These are phyloP conservation scores for Nymphicus hollandicus DNA, from an alignment of 2,113 vertebrate genomes.

Conservation along the genomic window DNA sequence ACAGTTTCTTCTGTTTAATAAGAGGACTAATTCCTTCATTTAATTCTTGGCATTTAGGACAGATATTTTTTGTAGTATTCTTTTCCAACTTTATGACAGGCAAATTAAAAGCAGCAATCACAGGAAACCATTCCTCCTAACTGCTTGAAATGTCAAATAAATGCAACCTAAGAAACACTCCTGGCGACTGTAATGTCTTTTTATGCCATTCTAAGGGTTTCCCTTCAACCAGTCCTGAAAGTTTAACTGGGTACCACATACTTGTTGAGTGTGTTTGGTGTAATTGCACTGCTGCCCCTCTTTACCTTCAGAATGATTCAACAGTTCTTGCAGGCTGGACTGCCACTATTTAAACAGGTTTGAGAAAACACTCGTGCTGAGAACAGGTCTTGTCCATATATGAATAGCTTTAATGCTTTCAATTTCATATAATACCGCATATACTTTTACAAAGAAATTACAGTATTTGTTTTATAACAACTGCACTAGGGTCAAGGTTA, in stretches of 20 bases:
- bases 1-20: neutral
- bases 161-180: neutral
- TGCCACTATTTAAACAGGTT: neutral
- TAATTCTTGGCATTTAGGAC: neutral
- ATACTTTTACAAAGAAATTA: neutral
- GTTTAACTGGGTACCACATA: neutral
- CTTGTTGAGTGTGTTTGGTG: neutral
- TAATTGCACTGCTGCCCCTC: neutral
- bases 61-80: neutral
- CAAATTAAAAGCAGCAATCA: conserved; percentile 18
- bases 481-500: neutral
- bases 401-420: neutral
- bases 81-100: neutral
- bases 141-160: neutral
- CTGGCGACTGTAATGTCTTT: neutral
- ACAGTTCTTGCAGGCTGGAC: conserved; percentile 1
- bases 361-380: conserved; percentile 32
- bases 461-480: neutral
- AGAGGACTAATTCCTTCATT: neutral
- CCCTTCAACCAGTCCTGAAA: neutral
- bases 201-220: neutral
- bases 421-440: neutral
- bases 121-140: neutral
- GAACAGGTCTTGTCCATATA: neutral
- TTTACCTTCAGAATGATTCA: conserved; percentile 19